Evolutionary conservation across 1,140 invertebrate genomes (phyloP).

Genomic region (Eupristina koningsbergeri): DNA sequence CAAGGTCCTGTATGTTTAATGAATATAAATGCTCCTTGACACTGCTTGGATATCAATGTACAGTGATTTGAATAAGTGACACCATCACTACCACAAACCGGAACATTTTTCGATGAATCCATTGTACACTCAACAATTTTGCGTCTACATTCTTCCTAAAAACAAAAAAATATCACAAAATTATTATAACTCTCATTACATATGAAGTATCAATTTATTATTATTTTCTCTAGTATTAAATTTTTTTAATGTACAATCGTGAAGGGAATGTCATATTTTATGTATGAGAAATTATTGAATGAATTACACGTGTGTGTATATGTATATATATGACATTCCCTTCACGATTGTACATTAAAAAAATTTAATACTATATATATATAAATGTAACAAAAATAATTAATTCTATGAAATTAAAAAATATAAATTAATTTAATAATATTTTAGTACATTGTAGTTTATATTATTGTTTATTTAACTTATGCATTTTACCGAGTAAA

Average conservation of each 20-base stretch:
- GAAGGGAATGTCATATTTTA: too few species aligned
- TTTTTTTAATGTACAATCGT: too few species aligned
- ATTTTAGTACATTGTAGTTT: background rate
- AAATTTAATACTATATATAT: background rate
- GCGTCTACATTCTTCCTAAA: conserved; percentile 70
- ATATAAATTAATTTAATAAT: background rate
- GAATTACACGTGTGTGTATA: too few species aligned
- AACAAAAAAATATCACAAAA: conserved; percentile 20
- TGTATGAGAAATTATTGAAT: too few species aligned
- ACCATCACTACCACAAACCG: conserved; percentile 87
- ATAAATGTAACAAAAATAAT: background rate
- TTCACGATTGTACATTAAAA: too few species aligned
- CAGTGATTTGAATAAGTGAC: conserved; percentile 85
- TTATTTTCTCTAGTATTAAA: too few species aligned
- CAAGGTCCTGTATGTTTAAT: conserved; percentile 82
- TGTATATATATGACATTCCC: too few species aligned
- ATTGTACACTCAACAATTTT: conserved; percentile 69
- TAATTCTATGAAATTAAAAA: background rate
- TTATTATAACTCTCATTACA: background rate
- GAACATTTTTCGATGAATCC: conserved; percentile 58
- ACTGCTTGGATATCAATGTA: conserved; percentile 82
- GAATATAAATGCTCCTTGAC: conserved; percentile 79
- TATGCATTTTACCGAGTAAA: background rate
- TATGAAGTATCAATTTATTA: too few species aligned
- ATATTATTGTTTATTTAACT: background rate